Base-by-base conservation (phyloP, 2,888 invertebrate species). In the Rotaria magnacalcarata region DNA sequence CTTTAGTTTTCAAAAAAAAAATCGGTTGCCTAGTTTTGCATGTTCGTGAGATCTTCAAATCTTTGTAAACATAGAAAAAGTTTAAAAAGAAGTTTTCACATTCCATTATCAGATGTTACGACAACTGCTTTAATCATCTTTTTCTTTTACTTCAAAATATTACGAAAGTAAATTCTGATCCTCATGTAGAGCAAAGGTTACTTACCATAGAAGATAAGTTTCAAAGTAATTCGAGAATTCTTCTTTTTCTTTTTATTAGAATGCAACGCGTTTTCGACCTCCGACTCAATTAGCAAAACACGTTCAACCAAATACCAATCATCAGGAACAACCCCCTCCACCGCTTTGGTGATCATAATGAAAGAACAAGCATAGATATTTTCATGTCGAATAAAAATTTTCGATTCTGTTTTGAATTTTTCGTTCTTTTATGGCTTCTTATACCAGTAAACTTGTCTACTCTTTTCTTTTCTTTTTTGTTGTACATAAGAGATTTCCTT, bases 361-460 rank as follows among this genome's bases (percentile, higher is more conserved):
- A 11, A 67, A 58, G 16, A 67, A 67, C 3, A 67, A 16, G 6
- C 27, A 67, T 34, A 16, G 16, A 16, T 2, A 16, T 67, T 27
- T 34, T 8, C 34, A 34, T 34, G 27, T 67, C 60, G 60, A 67
- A 67, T 34, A 34, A 24, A 67, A 11, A 14, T 67, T 16, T 67
- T 16, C 27, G 11, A 1, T 67, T 67, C 11, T 34, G 67, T 67
- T 67, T 67, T 27, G 14, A 67, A 11, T 67, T 56, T 10, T 58
- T 58, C 56, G 1, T 52, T 10, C 6, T 58, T n/a, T 67, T 67
- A 67, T 67, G 67, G 67, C 67, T 67, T 34, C 14, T 27, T 67
- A 67, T 67, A 67, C 27, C 27, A 67, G 67, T 67, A 67, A 67
- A 34, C 67, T 67, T 67, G 67, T 67, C 67, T 67, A 11, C 67